Evolutionary conservation across 2,113 vertebrate species (phyloP).

Genomic region (Cettia cetti): DNA sequence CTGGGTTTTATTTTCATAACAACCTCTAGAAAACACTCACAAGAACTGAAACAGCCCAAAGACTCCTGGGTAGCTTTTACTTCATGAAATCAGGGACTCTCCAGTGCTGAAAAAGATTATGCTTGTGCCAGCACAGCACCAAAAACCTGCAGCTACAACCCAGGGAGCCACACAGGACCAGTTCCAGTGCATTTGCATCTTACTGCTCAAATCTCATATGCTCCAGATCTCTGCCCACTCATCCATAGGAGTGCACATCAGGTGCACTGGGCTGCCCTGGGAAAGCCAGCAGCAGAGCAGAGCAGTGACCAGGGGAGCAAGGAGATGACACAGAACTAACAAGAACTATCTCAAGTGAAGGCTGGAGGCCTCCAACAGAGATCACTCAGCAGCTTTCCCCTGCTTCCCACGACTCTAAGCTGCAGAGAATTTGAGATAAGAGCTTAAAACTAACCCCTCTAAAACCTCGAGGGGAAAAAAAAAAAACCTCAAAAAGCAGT

Average conservation of each 20-base stretch:
- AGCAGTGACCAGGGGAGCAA: neutral
- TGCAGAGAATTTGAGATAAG: neutral
- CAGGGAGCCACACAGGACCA: fast-evolving
- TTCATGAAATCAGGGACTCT: neutral
- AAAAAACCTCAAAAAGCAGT: neutral
- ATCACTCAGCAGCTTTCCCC: neutral
- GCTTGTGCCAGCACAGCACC: neutral
- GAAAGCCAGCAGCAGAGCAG: neutral
- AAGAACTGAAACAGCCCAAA: neutral
- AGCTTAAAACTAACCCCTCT: neutral
- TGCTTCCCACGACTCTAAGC: neutral
- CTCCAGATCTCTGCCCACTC: neutral
- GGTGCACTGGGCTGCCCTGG: neutral
- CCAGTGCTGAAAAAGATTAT: fast-evolving
- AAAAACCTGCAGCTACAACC: neutral
- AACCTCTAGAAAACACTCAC: neutral
- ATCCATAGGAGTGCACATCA: fast-evolving
- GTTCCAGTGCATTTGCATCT: neutral
- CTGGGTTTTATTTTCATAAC: neutral
- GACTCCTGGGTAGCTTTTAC: neutral
- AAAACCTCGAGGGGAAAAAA: neutral
- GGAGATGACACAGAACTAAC: neutral
- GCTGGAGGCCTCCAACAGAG: neutral
- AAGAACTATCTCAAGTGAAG: neutral
- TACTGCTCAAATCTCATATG: fast-evolving